Conservation (phyloP, 2,113 vertebrate species). For the Morone chrysops region DNA sequence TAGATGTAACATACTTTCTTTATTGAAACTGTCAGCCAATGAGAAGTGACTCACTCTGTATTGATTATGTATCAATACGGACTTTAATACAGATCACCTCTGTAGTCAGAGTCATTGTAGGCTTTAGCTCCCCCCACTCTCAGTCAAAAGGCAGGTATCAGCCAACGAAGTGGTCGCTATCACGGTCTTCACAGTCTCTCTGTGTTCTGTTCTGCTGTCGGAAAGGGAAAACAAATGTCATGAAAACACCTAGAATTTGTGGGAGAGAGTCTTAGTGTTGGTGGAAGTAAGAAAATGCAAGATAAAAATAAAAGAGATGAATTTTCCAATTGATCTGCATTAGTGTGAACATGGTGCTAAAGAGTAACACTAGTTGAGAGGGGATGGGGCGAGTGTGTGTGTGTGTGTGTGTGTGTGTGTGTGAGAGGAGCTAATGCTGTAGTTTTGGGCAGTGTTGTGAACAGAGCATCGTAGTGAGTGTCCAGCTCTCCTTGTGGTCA, state of each 20-base stretch:
- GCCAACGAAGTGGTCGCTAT: not conserved
- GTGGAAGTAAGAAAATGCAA: not conserved
- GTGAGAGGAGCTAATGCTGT: too few relatives aligned
- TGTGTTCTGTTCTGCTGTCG: constrained; percentile 9
- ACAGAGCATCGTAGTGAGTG: not conserved
- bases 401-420: too few relatives aligned
- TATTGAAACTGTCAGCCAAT: not conserved
- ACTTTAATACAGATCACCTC: too few relatives aligned
- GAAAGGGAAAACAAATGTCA: not conserved
- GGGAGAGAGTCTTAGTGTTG: not conserved
- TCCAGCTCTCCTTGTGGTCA: not conserved
- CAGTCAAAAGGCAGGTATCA: not conserved
- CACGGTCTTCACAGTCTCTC: not conserved
- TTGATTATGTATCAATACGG: too few relatives aligned
- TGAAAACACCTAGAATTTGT: not conserved
- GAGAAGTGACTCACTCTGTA: not conserved
- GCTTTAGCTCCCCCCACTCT: not conserved
- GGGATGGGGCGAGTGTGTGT: too few relatives aligned
- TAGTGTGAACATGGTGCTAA: not conserved
- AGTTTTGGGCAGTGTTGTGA: not conserved
- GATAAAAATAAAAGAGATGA: not conserved
- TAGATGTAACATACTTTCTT: not conserved
- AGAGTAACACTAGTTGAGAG: too few relatives aligned
- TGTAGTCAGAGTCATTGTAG: too few relatives aligned
- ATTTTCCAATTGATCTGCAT: not conserved